Base-by-base conservation (phyloP, 2,888 invertebrate genomes). In the Pemphredon lugubris region DNA sequence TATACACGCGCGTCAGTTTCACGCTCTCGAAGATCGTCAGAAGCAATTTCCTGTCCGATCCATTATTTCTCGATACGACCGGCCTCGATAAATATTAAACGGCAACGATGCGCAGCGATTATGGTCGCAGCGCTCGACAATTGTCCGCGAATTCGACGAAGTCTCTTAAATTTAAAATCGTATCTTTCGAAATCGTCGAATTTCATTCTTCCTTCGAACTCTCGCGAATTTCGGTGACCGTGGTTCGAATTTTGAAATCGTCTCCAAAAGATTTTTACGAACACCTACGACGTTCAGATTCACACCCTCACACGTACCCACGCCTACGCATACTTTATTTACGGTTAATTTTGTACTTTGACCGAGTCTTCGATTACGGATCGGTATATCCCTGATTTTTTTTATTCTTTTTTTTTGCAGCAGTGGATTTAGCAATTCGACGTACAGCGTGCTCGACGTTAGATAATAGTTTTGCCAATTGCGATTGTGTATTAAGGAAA, bases 271-370 rank as follows among this genome's bases (percentile, higher is more conserved):
- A 2, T 18, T 40, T 40, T 40, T n/a, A 7, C 40, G 16, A 16
- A 2, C 9, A 16, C 16, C 16, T n/a, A 7, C 40, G 16, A 16
- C 18, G n/a, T n/a, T n/a, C n/a, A n/a, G n/a, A n/a, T n/a, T 40
- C 14, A 16, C 40, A 40, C 5, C 16, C 34, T n/a, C 14, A 26
- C 23, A 20, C 13, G 51, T 32, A 18, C 13, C 9, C 11, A 16
- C 42, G 14, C 40, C 40, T 18, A 11, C 40, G 16, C 34, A 34
- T 34, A 60, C 20, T 39, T 47, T 76, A 78, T 51, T 58, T 45
- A 48, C 55, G 65, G 64, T 40, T 61, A 73, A 76, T 73, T 78
- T 78, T 78, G 78, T 78, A 78, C 78, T 78, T 73, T 70, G 45
- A 42, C 47, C 47, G 69, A 61, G 53, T 66, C 48, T 51, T 63